Base-by-base conservation (phyloP, 2,113 vertebrate species). In the Lamprotornis superbus region DNA sequence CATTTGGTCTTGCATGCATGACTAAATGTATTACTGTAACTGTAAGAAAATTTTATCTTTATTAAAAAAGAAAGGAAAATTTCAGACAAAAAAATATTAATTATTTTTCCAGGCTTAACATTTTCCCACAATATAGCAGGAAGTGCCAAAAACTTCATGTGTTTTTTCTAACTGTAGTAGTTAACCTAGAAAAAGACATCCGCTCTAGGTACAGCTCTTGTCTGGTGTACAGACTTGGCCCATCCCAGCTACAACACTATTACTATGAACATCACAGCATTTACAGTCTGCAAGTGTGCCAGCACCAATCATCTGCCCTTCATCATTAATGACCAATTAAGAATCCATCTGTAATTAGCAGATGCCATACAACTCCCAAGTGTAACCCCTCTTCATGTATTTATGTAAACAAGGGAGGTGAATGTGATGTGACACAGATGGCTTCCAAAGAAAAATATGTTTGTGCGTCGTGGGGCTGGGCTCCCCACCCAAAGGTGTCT, bases 291-390 rank as follows among this genome's bases (percentile, higher is more conserved):
- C 50, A 68, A 52, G 11, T n/a, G 67, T 17, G 53, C 44, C 69
- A 84, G 46, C 56, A 92, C 83, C 55, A 79, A 7, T 78, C 76
- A 86, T 60, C 79, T 60, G 35, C 76, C 47, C 56, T 78, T 64
- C 60, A 53, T 56, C 44, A 35, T 76, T 39, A 57, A 65, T 40
- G 47, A 85, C 52, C 68, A 86, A 83, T 67, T 77, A 69, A 52
- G 64, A 83, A 75, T 68, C 83, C 56, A 31, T 53, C 88, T 87
- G 31, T 92, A 96, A 97, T 86, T 90, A 90, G 28, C 56, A 94
- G 68, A 81, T 75, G 68, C 83, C 16, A 8, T 74, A 75, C 76
- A 86, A 78, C 68, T 90, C 80, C 89, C 79, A 50, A 2, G 9
- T 22, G 47, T 59, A 88, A 83, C 24, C 31, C 39, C 31, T 65